Evolutionary conservation across 2,888 invertebrate genomes (phyloP), one percentile per base, ranked within the genome.

Genomic region (Aquatica leii): DNA sequence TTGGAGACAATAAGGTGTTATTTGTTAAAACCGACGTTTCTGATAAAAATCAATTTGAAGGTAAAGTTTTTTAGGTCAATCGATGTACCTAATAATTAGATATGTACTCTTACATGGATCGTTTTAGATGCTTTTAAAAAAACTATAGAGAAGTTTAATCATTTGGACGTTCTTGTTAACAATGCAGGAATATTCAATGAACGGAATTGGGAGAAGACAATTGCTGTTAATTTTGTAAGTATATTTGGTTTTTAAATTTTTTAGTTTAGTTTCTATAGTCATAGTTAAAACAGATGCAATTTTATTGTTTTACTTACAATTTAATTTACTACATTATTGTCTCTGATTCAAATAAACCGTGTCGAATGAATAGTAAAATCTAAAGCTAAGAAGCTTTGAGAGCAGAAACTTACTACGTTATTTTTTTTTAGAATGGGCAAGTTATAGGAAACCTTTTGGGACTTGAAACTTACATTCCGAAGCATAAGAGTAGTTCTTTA

Each of bases 141-240:
- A 17, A 43, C 43, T 1, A 43, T 43, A 6, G 17, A 52, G 12
- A 14, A 12, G 6, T 52, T 34, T 52, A n/a, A 53, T 15, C 40
- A 57, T 17, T n/a, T 72, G 8, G 70, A 71, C 40, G 50, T 72
- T 15, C 55, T 72, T 12, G 48, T 72, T 4, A 72, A 72, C 63
- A 65, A 64, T 58, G 69, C 66, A 31, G 71, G 69, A 31, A 64
- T 72, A 20, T 35, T 60, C 21, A 63, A 61, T 31, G 67, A 67
- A 18, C 6, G 12, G 9, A 48, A 43, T 14, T 72, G 70, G 69
- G 68, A 70, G 18, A 67, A 65, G 31, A 59, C 63, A 55, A 64
- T 72, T 24, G 68, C 67, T 6, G 54, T 59, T 12, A 68, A 72
- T 55, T 14, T 63, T 8, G 66, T 63, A 63, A 52, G 63, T 57